Conservation (phyloP, 30 jellyfish, hydroid and myxozoan genomes). For the Aurelia sp. region DNA sequence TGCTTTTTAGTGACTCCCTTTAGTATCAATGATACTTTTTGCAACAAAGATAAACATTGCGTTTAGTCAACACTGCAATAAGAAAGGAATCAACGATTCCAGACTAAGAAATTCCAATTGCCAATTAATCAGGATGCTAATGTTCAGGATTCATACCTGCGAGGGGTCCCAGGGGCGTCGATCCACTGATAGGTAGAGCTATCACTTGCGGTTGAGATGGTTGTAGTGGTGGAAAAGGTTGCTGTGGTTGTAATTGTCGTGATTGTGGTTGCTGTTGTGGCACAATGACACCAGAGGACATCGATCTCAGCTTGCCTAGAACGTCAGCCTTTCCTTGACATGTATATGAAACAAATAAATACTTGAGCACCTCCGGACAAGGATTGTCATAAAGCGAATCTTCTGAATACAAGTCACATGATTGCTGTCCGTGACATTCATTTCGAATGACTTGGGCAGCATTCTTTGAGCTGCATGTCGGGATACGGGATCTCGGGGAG, state of each 20-base stretch:
- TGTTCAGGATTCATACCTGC: too few species aligned
- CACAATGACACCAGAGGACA: slow-evolving; percentile 9
- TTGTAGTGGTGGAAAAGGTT: background rate
- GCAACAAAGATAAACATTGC: too few species aligned
- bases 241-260: background rate
- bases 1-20: slow-evolving; percentile 3
- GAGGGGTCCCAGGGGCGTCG: slow-evolving; percentile 38
- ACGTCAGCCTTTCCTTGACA: slow-evolving; percentile 92
- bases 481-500: slow-evolving; percentile 83
- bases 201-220: background rate
- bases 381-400: slow-evolving; percentile 92
- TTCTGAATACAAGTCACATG: slow-evolving; percentile 97
- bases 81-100: too few species aligned
- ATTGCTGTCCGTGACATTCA: slow-evolving; percentile 97
- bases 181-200: background rate
- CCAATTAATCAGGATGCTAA: too few species aligned
- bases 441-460: slow-evolving; percentile 84
- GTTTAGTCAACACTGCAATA: too few species aligned
- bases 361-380: slow-evolving; percentile 91
- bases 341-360: slow-evolving; percentile 90
- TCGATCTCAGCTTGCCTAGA: slow-evolving; percentile 66
- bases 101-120: too few species aligned
- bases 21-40: too few species aligned
- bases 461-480: slow-evolving; percentile 91
- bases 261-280: slow-evolving; percentile 2